These are phyloP conservation scores for Thryonomys swinderianus DNA, from an alignment of 2,113 vertebrate genomes.

Conservation along the genomic window DNA sequence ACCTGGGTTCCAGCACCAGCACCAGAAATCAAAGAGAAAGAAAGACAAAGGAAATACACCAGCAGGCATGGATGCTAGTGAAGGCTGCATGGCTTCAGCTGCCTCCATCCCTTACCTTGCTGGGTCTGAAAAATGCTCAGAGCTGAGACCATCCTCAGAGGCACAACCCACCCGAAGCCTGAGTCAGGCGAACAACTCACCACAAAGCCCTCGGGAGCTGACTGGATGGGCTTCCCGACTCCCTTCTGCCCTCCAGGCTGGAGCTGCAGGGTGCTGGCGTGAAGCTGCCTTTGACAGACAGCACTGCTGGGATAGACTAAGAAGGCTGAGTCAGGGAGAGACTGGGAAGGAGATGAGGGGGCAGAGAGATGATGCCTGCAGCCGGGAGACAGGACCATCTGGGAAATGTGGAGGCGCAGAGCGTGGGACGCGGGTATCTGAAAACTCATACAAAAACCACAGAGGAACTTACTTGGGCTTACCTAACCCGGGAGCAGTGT, in stretches of 20 bases:
- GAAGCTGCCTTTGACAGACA: slow-evolving; percentile 28
- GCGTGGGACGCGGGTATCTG: neutral
- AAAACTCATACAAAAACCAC: slow-evolving; percentile 34
- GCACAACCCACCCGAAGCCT: neutral
- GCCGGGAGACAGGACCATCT: slow-evolving; percentile 8
- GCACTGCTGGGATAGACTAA: neutral
- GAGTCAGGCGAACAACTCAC: neutral
- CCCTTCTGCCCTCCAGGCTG: too few relatives aligned
- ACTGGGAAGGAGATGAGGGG: slow-evolving; percentile 57
- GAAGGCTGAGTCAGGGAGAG: slow-evolving; percentile 58
- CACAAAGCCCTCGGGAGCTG: neutral
- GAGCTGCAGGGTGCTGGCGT: too few relatives aligned
- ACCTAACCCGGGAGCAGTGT: neutral
- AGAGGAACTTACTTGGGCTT: neutral
- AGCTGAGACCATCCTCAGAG: neutral
- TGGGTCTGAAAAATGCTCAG: neutral
- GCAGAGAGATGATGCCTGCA: slow-evolving; percentile 38
- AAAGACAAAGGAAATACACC: neutral
- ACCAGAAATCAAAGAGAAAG: neutral
- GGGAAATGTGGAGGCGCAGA: slow-evolving; percentile 68
- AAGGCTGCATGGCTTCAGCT: neutral
- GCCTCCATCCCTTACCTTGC: neutral
- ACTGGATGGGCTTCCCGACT: neutral
- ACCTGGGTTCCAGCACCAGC: neutral
- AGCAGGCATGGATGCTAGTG: neutral